These are phyloP conservation scores for Bombus waltoni DNA, from an alignment of 1,140 invertebrate genomes.

Conservation along the genomic window DNA sequence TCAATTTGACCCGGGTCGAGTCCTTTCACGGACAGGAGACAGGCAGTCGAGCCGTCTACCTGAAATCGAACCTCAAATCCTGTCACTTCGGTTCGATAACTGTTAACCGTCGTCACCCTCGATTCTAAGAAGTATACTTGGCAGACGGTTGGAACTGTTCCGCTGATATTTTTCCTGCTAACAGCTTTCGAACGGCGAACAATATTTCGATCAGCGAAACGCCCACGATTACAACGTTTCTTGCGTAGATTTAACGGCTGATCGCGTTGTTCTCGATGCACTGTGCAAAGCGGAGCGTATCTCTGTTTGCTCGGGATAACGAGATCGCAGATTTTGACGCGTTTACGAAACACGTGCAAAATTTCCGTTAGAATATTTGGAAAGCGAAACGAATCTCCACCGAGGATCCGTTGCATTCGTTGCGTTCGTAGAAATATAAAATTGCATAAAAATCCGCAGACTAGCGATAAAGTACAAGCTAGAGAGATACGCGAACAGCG, in stretches of 20 bases:
- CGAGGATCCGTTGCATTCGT: no score
- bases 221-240: constrained; percentile 26
- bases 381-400: no score
- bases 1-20: constrained; percentile 20
- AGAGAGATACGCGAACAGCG: constrained; percentile 39
- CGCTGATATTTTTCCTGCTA: constrained; percentile 44
- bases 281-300: not conserved
- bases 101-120: not conserved
- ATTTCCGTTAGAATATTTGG: no score
- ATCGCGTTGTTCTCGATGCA: not conserved
- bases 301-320: not conserved
- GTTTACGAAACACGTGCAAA: no score
- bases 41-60: constrained; percentile 24
- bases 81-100: constrained; percentile 4
- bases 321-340: no score
- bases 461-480: not conserved
- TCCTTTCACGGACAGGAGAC: constrained; percentile 21
- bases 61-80: constrained; percentile 21
- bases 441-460: not conserved
- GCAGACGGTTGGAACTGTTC: constrained; percentile 12
- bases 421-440: no score
- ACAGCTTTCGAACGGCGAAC: not conserved
- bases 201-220: not conserved
- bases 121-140: not conserved
- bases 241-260: not conserved